Evolutionary conservation across 2,797 vertebrate species (phyloP).

Genomic region (Botia kubotai): DNA sequence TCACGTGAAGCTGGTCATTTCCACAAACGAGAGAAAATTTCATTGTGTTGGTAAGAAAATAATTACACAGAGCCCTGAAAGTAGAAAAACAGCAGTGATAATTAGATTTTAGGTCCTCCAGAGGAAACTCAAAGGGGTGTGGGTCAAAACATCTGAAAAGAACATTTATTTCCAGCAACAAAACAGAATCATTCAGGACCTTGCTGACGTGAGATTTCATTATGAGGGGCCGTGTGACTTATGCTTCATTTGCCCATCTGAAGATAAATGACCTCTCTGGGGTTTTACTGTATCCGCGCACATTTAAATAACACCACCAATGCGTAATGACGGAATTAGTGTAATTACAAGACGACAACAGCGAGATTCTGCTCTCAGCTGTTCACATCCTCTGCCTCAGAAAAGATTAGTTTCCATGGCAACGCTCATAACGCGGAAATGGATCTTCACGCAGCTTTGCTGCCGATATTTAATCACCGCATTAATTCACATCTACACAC

Average conservation of each 20-base stretch:
- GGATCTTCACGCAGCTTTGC: conserved; percentile 19
- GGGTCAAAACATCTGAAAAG: conserved; percentile 13
- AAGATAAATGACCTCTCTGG: background rate
- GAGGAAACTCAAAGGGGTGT: conserved; percentile 9
- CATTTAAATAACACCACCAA: conserved; percentile 23
- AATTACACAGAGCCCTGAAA: background rate
- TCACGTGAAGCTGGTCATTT: no score
- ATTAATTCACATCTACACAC: conserved; percentile 1
- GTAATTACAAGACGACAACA: conserved; percentile 4
- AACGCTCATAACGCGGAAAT: conserved; percentile 7
- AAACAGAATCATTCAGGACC: background rate
- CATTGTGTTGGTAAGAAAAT: conserved; percentile 12
- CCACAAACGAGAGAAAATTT: no score
- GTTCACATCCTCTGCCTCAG: background rate
- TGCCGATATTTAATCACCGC: conserved; percentile 16
- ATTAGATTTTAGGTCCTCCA: conserved; percentile 18
- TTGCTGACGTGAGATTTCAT: background rate
- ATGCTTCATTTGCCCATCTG: background rate
- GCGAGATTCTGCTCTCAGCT: background rate
- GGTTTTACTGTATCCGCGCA: conserved; percentile 10
- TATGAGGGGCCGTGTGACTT: background rate
- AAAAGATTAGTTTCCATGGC: conserved; percentile 25
- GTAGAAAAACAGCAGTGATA: conserved; percentile 8
- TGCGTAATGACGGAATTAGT: conserved; percentile 5
- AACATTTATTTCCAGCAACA: conserved; percentile 6